Evolutionary conservation across 2,797 vertebrate species (phyloP).

Genomic region (Coregonus suidteri): DNA sequence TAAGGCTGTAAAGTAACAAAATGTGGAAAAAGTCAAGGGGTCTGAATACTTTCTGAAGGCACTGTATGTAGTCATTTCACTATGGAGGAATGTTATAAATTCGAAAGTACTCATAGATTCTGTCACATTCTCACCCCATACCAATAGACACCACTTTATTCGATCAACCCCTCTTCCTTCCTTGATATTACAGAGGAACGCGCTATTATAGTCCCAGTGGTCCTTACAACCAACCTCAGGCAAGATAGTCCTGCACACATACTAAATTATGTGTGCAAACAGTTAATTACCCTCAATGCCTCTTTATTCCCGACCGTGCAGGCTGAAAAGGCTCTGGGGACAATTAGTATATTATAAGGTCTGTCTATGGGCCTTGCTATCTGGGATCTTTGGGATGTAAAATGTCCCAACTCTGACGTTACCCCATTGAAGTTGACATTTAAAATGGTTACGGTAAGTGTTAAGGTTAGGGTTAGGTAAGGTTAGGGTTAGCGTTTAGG

Average conservation of each 20-base stretch:
- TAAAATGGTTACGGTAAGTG: no score
- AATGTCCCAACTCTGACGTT: no score
- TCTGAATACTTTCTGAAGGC: no score
- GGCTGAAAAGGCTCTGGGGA: constrained; percentile 51
- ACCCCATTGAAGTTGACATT: no score
- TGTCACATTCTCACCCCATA: constrained; percentile 5
- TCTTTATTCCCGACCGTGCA: constrained; percentile 51
- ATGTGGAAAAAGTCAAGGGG: no score
- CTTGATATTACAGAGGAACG: constrained; percentile 40
- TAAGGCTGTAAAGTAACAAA: no score
- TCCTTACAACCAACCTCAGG: not conserved
- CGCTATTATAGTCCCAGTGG: constrained; percentile 20
- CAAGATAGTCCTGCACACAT: constrained; percentile 13
- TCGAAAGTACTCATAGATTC: constrained; percentile 11
- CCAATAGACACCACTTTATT: constrained; percentile 28
- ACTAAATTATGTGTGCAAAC: constrained; percentile 54
- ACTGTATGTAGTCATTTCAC: not conserved
- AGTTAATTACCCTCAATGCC: constrained; percentile 76
- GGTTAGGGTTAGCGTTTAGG: no score
- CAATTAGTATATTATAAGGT: constrained; percentile 78
- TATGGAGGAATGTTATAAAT: constrained; percentile 14
- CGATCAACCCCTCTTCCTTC: constrained; percentile 31
- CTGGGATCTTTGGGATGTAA: no score
- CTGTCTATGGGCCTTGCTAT: constrained; percentile 37
- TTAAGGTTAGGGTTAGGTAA: no score